phyloP scores from a whole-genome alignment of 2,888 invertebrate species.

The Incurvaria masculella region DNA sequence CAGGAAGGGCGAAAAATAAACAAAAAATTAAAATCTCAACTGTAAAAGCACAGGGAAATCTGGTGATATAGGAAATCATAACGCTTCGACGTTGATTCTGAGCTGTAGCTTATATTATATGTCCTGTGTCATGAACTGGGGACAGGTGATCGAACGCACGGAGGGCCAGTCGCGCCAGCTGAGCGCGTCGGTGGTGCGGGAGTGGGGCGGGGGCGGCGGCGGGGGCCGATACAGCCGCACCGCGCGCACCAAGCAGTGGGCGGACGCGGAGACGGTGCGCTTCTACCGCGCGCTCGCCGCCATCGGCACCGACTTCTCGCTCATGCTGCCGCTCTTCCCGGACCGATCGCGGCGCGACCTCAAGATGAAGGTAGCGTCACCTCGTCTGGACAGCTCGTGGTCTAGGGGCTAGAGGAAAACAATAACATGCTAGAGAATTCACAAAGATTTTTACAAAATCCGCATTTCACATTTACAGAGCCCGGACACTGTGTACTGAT shows the following conservation, averaged over 20 bases:
- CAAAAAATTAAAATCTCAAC: no score
- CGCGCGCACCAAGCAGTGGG: constrained; percentile 72
- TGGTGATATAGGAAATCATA: no score
- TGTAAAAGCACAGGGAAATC: no score
- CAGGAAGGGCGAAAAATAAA: no score
- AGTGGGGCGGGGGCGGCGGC: constrained; percentile 37
- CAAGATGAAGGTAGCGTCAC: constrained; percentile 72
- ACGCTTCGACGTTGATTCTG: no score
- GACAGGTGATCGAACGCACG: constrained; percentile 68
- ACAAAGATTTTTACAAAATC: no score
- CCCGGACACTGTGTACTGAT: no score
- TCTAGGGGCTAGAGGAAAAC: no score
- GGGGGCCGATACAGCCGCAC: constrained; percentile 66
- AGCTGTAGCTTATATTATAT: no score
- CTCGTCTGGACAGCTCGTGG: no score
- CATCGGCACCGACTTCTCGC: constrained; percentile 89
- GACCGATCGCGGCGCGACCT: constrained; percentile 75
- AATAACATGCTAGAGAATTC: no score
- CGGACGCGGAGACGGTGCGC: constrained; percentile 74
- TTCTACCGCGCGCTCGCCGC: constrained; percentile 89
- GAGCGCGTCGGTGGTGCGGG: constrained; percentile 59
- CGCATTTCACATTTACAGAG: no score
- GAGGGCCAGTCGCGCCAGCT: constrained; percentile 53
- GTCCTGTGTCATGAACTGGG: not conserved
- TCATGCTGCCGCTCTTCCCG: constrained; percentile 83